Conservation (phyloP, 2,888 invertebrate genomes). For the Cheilosia urbana region DNA sequence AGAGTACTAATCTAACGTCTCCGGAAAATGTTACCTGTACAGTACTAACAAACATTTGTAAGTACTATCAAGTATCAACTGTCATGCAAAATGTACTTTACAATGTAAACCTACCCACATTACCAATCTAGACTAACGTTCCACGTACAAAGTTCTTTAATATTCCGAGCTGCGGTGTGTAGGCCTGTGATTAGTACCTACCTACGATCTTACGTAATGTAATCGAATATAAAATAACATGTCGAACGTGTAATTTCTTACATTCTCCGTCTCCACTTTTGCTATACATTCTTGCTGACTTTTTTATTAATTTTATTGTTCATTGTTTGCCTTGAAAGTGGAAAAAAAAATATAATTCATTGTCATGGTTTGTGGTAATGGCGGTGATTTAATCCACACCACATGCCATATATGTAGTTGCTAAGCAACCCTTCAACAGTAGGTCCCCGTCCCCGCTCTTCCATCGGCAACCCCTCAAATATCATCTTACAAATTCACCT, state of each 20-base stretch:
- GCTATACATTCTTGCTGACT: slow-evolving; percentile 9
- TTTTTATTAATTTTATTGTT: slow-evolving; percentile 32
- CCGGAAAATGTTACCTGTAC: too few relatives aligned
- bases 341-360: slow-evolving; percentile 42
- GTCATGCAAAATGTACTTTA: too few relatives aligned
- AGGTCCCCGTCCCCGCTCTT: neutral
- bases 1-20: too few relatives aligned
- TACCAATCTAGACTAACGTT: neutral
- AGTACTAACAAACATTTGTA: too few relatives aligned
- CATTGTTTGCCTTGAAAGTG: slow-evolving; percentile 52
- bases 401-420: slow-evolving; percentile 55
- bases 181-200: neutral
- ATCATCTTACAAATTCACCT: slow-evolving; percentile 17
- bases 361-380: slow-evolving; percentile 68
- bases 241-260: slow-evolving; percentile 56
- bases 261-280: slow-evolving; percentile 35
- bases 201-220: slow-evolving; percentile 50
- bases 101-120: too few relatives aligned
- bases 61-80: too few relatives aligned
- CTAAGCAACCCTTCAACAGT: slow-evolving; percentile 54
- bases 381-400: slow-evolving; percentile 59
- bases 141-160: neutral
- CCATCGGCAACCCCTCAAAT: neutral
- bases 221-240: slow-evolving; percentile 29
- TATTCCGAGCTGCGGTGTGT: neutral